Evolutionary conservation across 2,888 invertebrate genomes (phyloP), one percentile per base, ranked within the genome.

Genomic region (Meghimatium bilineatum): DNA sequence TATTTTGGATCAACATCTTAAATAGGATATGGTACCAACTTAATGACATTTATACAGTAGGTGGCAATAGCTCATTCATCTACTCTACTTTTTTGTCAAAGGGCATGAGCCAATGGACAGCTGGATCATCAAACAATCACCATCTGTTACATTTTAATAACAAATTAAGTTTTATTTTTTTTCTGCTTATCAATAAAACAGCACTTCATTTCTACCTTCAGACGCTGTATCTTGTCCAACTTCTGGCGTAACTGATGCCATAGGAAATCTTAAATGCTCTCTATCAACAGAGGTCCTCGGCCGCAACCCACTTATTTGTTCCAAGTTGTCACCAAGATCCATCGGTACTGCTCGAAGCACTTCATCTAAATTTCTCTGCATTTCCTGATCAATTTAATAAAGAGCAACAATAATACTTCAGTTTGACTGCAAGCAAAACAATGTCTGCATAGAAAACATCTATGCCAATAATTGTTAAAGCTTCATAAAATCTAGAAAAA

Each of bases 321-420:
- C 86, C 80, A 86, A 32, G 69, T 86, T 86, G 60, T 86, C 86
- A 17, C 86, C 80, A 8, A 85, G 80, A 67, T 86, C 86, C 81
- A 86, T 74, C 6, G 86, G 86, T 20, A 86, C 86, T 17, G 85
- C 86, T 17, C 85, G 76, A n/a, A 86, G 66, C 56, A 86, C 86
- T 32, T 86, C 86, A 67, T 86, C 86, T 36, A 86, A 78, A 56
- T 86, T 86, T 60, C 79, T 83, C 63, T 85, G 85, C 85, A 86
- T 83, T 56, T 86, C 86, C 86, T 78, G 32, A 12, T 32, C 17
- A 67, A 32, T 66, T 20, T 1, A 52, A 49, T 17, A 23, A 36
- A 36, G n/a, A 26, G 17, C 26, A 26, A 63, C 26, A 38, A 12
- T 26, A 3, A 63, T n/a, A 14, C 17, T 44, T 38, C n/a, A 72